Base-by-base conservation (phyloP, 2,113 vertebrate genomes). In the Apaloderma vittatum region DNA sequence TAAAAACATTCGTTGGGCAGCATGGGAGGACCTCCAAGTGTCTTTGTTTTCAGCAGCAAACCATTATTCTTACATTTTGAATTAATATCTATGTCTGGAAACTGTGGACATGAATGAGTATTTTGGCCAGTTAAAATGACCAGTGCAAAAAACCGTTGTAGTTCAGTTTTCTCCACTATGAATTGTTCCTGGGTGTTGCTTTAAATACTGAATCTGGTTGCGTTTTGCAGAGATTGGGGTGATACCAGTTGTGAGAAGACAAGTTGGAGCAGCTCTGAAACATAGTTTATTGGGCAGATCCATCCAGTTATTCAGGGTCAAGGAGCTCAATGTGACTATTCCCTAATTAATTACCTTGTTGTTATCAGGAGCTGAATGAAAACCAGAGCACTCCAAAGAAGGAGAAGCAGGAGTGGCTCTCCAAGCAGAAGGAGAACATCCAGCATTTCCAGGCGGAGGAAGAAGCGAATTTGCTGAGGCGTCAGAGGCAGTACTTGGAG, bases 301-400 rank as follows among this genome's bases (percentile, higher is more conserved):
- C 2, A 2, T 84, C 57, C 77, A 87, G 51, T 83, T 77, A 73
- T 63, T 90, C 32, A 30, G n/a, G 63, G 55, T 79, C n/a, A 14
- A 67, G 59, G 49, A 91, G 57, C 80, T 96, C 91, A 59, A 51
- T 67, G 9, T 43, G 76, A 76, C 77, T 80, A 7, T 91, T 94
- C 94, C 87, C 27, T 88, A 58, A 83, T 94, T 84, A 95, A 63
- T 95, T 93, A 18, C 48, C 72, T 89, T 94, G 77, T 30, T 36
- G 5, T 92, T 97, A 37, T 40, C 81, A 99, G 99, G 99, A 99
- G 93, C 95, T 99, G 95, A 99, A 99, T 97, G 99, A 99, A 98
- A 99, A 99, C 97, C 99, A 99, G 98, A 99, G 99, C 91, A 99
- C 99, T 61, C 99, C 99, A 29, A 99, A 99, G 98, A 99, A 99